A percentile compares a stretch with the other conserved stretches of the same genome.
Conservation (phyloP, 2,797 vertebrate species). For the Pangasius sanitwongsei region DNA sequence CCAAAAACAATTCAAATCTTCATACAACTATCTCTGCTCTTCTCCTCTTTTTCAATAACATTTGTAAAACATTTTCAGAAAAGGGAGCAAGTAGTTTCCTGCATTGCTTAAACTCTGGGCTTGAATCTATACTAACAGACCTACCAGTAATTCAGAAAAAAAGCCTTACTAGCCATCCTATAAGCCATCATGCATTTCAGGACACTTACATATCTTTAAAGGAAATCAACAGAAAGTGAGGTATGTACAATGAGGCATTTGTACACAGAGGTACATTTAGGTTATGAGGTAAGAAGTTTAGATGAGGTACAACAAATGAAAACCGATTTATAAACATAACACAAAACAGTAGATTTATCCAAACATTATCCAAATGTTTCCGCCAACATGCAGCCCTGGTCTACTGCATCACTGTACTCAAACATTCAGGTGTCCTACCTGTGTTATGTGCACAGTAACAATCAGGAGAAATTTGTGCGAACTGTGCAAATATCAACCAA, state of each 20-base stretch:
- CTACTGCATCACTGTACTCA: constrained; percentile 73
- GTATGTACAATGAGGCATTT: constrained; percentile 59
- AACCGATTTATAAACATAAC: constrained; percentile 38
- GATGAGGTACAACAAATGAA: constrained; percentile 54
- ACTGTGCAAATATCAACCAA: constrained; percentile 82
- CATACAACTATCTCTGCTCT: constrained; percentile 14
- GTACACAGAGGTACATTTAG: constrained; percentile 55
- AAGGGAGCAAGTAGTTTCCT: constrained; percentile 27
- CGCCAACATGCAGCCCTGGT: constrained; percentile 70
- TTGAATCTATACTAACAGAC: constrained; percentile 33
- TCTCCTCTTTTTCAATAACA: neutral
- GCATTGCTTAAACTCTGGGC: constrained; percentile 29
- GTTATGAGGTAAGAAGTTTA: constrained; percentile 59
- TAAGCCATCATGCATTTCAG: constrained; percentile 32
- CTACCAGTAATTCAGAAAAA: constrained; percentile 25
- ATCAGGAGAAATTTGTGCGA: constrained; percentile 65
- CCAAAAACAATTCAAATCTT: constrained; percentile 28
- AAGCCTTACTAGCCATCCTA: constrained; percentile 21
- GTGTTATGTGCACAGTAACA: constrained; percentile 79
- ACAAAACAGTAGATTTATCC: constrained; percentile 64
- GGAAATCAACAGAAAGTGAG: constrained; percentile 48
- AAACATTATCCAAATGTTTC: constrained; percentile 62
- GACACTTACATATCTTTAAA: constrained; percentile 40
- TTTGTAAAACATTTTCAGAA: constrained; percentile 32
- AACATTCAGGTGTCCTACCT: constrained; percentile 80